These are phyloP conservation scores for Tachuris rubrigastra DNA, from an alignment of 2,113 vertebrate genomes.

Conservation along the genomic window DNA sequence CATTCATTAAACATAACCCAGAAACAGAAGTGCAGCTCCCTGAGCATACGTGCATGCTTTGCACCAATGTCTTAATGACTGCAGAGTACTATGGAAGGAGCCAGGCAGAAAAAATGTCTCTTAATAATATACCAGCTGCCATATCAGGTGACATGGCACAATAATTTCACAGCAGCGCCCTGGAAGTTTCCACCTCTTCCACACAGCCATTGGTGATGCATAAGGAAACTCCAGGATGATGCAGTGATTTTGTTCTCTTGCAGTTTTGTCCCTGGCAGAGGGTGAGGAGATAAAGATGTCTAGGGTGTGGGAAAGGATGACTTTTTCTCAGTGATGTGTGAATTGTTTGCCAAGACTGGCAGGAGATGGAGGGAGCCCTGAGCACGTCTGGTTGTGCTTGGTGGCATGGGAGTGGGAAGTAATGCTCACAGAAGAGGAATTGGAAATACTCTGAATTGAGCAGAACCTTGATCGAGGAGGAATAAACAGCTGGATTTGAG, in stretches of 20 bases:
- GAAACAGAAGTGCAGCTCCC: background rate
- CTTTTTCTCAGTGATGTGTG: background rate
- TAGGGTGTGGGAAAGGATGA: background rate
- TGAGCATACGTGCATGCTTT: background rate
- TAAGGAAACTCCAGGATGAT: background rate
- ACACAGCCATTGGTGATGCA: rapidly evolving
- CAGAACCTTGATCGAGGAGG: background rate
- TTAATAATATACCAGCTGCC: rapidly evolving
- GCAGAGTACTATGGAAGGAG: background rate
- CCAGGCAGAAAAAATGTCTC: background rate
- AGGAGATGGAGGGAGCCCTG: background rate
- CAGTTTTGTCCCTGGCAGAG: background rate
- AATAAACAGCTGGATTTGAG: background rate
- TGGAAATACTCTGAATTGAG: background rate
- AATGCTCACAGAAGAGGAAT: background rate
- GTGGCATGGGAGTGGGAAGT: background rate
- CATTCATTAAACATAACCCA: background rate
- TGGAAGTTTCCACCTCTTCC: background rate
- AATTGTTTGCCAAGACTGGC: background rate
- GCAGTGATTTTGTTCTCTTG: background rate
- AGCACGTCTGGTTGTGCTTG: rapidly evolving
- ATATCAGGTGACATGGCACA: background rate
- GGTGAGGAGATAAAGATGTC: background rate
- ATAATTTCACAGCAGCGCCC: background rate
- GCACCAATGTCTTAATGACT: background rate